phyloP scores from a whole-genome alignment of 2,797 vertebrate species.

The Pseudochromis fuscus region DNA sequence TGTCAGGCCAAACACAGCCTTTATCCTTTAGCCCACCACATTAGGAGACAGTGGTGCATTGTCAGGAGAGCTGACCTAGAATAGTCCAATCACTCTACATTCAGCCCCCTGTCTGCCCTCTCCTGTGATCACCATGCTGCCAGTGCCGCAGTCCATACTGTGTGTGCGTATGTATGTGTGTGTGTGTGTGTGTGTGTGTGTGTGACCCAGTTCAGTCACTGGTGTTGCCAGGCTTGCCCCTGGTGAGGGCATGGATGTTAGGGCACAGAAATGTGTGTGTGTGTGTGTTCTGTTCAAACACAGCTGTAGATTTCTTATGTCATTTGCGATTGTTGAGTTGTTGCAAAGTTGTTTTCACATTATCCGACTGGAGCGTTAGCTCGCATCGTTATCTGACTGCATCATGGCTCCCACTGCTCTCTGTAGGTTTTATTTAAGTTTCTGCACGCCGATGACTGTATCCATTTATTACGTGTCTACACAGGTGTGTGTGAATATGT shows the following conservation, averaged over 20 bases:
- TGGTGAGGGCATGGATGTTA: conserved; percentile 72
- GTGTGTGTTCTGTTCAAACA: conserved; percentile 52
- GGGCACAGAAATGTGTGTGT: conserved; percentile 67
- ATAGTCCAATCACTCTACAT: conserved; percentile 87
- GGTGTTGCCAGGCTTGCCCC: conserved; percentile 77
- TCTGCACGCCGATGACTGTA: not conserved
- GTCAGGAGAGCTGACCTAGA: conserved; percentile 90
- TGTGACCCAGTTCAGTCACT: conserved; percentile 83
- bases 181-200: conserved; percentile 50
- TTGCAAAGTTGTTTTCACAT: not conserved
- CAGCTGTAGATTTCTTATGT: conserved; percentile 42
- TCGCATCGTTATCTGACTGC: no score
- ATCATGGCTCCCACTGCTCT: no score
- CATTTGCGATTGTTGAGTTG: conserved; percentile 9
- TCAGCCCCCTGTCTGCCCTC: conserved; percentile 84
- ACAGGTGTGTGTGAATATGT: conserved; percentile 13
- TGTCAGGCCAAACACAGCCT: conserved; percentile 78
- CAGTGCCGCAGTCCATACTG: conserved; percentile 78
- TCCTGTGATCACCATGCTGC: conserved; percentile 82
- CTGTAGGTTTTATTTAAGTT: conserved; percentile 18
- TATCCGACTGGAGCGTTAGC: conserved; percentile 5
- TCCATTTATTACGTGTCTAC: conserved; percentile 4
- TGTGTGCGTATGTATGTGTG: conserved; percentile 42
- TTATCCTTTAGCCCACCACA: conserved; percentile 82
- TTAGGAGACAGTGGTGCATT: conserved; percentile 84